Evolutionary conservation across 2,113 vertebrate genomes (phyloP).

Genomic region (Columba livia): DNA sequence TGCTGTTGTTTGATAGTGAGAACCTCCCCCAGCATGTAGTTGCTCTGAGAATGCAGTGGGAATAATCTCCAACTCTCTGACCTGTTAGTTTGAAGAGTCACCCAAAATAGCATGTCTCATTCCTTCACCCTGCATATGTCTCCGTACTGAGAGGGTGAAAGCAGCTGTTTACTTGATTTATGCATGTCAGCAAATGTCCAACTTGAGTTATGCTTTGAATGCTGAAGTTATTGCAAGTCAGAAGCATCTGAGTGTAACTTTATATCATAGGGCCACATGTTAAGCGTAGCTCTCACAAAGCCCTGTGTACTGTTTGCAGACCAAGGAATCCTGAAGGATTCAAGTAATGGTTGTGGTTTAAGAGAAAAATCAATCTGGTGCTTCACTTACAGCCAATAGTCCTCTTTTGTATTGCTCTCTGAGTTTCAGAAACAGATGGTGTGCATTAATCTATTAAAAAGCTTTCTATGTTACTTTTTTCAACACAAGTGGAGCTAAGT

Average conservation of each 20-base stretch:
- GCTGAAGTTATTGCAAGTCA: not conserved
- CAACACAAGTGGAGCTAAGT: not conserved
- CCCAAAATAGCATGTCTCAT: slow-evolving; percentile 11
- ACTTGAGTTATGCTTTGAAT: not conserved
- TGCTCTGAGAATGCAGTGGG: not conserved
- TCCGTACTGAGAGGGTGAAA: not conserved
- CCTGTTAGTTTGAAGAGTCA: not conserved
- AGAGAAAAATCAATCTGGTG: not conserved
- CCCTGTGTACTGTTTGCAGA: not conserved
- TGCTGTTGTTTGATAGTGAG: slow-evolving; percentile 1
- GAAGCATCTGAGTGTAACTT: not conserved
- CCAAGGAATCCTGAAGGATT: not conserved
- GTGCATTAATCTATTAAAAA: not conserved
- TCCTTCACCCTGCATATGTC: not conserved
- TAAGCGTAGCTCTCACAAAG: not conserved
- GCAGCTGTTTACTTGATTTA: slow-evolving; percentile 52
- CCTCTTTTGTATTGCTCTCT: not conserved
- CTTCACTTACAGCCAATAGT: not conserved
- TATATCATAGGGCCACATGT: not conserved
- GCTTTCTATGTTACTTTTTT: not conserved
- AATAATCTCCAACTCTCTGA: slow-evolving; percentile 22
- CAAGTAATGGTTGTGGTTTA: not conserved
- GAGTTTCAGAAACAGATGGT: not conserved
- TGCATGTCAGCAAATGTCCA: not conserved
- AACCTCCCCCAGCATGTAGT: not conserved